A percentile compares a stretch with the other conserved stretches of the same genome.
Conservation (phyloP, 2,113 vertebrate genomes). For the Silurus meridionalis region DNA sequence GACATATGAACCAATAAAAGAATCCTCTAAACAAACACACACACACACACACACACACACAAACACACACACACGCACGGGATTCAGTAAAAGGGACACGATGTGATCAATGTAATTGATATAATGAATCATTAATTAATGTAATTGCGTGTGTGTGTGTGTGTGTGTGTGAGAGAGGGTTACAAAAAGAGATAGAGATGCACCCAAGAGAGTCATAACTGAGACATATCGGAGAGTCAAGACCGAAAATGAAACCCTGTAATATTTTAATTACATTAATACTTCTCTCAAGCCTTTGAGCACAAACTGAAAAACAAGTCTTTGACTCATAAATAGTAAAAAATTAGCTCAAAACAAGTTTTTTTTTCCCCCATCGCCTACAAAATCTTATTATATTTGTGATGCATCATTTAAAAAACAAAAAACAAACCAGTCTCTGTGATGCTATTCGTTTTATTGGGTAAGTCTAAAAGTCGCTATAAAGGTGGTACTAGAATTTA, state of each 20-base stretch:
- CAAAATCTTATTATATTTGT: neutral
- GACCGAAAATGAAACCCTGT: neutral
- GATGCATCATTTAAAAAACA: too few relatives aligned
- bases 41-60: neutral
- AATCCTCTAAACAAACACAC: neutral
- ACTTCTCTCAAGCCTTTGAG: neutral
- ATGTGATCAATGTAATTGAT: neutral
- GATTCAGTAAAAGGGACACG: neutral
- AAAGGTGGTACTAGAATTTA: neutral
- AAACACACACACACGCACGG: neutral
- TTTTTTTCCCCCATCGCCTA: neutral
- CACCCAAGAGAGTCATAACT: too few relatives aligned
- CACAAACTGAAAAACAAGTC: neutral
- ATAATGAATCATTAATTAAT: neutral
- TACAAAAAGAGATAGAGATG: too few relatives aligned
- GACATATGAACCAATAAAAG: neutral
- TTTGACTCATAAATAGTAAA: neutral
- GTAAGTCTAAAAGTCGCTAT: neutral
- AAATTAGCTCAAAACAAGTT: neutral
- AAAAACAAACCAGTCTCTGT: too few relatives aligned
- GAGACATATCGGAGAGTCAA: neutral
- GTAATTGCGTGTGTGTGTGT: neutral
- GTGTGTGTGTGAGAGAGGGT: neutral
- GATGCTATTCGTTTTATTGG: neutral
- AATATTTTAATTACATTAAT: neutral